Conservation (phyloP, 1,140 invertebrate genomes). For the Drosophila nebulosa region DNA sequence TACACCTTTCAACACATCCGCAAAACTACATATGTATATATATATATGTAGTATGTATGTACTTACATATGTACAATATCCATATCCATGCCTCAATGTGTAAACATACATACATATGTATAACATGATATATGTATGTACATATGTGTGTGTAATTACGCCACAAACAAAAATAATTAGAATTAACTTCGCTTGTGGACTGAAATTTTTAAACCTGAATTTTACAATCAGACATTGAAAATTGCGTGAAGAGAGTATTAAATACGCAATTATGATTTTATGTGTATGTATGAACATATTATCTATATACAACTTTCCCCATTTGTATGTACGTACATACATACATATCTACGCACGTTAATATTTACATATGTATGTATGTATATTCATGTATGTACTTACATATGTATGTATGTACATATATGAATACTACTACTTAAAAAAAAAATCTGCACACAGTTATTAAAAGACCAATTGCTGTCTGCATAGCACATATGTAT, state of each 20-base stretch:
- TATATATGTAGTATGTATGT: too few relatives aligned
- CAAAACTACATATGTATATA: too few relatives aligned
- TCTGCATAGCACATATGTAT: too few relatives aligned
- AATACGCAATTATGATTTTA: constrained; percentile 28
- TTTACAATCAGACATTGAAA: constrained; percentile 27
- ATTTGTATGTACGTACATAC: background rate
- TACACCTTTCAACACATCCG: too few relatives aligned
- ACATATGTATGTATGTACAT: too few relatives aligned
- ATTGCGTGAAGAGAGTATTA: constrained; percentile 7
- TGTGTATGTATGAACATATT: background rate
- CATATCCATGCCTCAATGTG: too few relatives aligned
- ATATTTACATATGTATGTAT: background rate
- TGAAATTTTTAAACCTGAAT: constrained; percentile 24
- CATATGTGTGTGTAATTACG: constrained; percentile 52
- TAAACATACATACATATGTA: too few relatives aligned
- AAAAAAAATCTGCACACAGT: too few relatives aligned
- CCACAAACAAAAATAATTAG: constrained; percentile 54
- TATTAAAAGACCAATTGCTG: too few relatives aligned
- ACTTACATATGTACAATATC: too few relatives aligned
- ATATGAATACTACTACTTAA: too few relatives aligned
- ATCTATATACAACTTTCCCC: background rate
- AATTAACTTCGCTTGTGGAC: constrained; percentile 25
- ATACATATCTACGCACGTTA: background rate
- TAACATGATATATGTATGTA: too few relatives aligned
- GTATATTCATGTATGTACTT: background rate